Conservation (phyloP, 2,113 vertebrate genomes). For the Holacanthus passer region DNA sequence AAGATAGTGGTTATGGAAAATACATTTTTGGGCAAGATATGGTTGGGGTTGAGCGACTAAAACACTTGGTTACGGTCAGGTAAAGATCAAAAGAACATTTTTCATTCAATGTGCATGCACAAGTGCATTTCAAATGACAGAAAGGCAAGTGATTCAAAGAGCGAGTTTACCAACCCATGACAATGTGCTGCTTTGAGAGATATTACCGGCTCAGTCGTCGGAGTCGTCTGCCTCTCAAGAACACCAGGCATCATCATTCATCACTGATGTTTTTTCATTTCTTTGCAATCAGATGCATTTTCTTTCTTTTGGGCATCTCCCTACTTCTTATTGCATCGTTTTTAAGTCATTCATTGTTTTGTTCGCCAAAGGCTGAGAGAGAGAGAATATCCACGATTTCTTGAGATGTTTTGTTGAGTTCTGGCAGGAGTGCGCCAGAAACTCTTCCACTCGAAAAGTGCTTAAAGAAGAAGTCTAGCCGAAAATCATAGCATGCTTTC, state of each 20-base stretch:
- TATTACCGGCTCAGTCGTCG: not conserved
- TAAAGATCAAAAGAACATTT: too few species aligned
- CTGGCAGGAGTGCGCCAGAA: not conserved
- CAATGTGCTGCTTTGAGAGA: not conserved
- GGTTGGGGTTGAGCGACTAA: too few species aligned
- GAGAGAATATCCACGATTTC: not conserved
- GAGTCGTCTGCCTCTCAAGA: not conserved
- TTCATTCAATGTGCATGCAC: not conserved
- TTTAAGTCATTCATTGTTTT: not conserved
- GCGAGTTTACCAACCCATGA: not conserved
- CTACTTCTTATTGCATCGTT: not conserved
- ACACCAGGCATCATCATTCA: constrained; percentile 9
- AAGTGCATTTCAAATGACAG: not conserved
- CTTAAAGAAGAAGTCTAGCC: not conserved
- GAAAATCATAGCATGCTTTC: not conserved
- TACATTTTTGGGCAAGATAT: too few species aligned
- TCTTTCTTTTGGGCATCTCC: not conserved
- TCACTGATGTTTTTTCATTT: constrained; percentile 6
- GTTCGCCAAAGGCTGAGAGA: not conserved
- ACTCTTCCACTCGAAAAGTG: not conserved
- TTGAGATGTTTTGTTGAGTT: not conserved
- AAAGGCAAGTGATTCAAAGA: not conserved
- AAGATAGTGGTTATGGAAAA: too few species aligned
- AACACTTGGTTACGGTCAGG: too few species aligned
- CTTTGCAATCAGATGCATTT: constrained; percentile 1